phyloP scores from a whole-genome alignment of 92 coral and sea anemone genomes.

The Bergia sp. region DNA sequence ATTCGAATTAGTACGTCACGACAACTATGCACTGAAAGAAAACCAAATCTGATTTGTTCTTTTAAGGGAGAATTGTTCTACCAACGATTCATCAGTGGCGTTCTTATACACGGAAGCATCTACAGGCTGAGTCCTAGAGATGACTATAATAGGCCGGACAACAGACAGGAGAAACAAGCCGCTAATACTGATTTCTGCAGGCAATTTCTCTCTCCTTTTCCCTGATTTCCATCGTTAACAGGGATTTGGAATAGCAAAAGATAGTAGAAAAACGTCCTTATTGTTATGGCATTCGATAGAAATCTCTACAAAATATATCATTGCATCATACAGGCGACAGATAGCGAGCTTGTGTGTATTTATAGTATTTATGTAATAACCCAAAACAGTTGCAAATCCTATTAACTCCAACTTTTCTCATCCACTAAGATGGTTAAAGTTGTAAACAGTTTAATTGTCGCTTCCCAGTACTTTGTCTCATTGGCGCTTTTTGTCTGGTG shows the following conservation, averaged over 20 bases:
- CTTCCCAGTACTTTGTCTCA: not conserved
- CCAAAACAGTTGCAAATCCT: not conserved
- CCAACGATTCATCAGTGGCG: not conserved
- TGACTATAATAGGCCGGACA: no score
- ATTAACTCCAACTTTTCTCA: not conserved
- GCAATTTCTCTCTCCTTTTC: not conserved
- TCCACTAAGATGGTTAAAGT: not conserved
- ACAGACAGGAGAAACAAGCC: no score
- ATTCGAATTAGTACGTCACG: not conserved
- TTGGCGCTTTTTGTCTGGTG: not conserved
- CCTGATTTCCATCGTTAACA: not conserved
- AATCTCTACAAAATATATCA: not conserved
- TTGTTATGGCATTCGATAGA: not conserved
- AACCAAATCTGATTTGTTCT: not conserved
- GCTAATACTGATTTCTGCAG: not conserved
- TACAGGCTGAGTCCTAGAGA: no score
- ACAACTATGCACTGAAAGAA: no score
- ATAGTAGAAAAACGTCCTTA: not conserved
- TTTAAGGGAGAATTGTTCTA: not conserved
- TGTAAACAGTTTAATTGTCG: not conserved
- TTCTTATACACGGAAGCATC: no score
- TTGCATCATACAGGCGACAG: not conserved
- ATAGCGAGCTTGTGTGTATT: not conserved
- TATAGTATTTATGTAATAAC: not conserved
- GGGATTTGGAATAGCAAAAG: not conserved